These are phyloP conservation scores for Mythimna ferrago DNA, from an alignment of 2,888 invertebrate genomes.

Conservation along the genomic window DNA sequence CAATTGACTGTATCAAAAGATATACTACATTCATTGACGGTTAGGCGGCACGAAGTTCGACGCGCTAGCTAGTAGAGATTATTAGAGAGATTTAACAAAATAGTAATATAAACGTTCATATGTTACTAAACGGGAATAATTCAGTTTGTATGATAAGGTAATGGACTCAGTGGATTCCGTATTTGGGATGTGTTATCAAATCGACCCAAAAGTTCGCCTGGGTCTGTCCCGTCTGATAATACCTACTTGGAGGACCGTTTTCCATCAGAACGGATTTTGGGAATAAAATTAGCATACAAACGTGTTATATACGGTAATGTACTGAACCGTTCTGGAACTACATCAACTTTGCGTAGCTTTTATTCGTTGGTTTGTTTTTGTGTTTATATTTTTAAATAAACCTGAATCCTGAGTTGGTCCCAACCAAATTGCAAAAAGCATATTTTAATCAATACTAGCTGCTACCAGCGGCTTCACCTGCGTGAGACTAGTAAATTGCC, in stretches of 20 bases:
- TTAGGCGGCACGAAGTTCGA: too few relatives aligned
- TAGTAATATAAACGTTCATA: slow-evolving; percentile 41
- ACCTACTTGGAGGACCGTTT: slow-evolving; percentile 79
- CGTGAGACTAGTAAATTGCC: too few relatives aligned
- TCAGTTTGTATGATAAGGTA: slow-evolving; percentile 78
- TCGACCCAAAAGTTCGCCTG: slow-evolving; percentile 86
- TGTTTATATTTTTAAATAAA: slow-evolving; percentile 6
- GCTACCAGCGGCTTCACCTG: too few relatives aligned
- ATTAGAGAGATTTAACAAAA: slow-evolving; percentile 38
- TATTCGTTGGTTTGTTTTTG: slow-evolving; percentile 47
- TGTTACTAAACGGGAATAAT: slow-evolving; percentile 69
- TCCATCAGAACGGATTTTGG: slow-evolving; percentile 85
- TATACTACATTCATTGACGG: too few relatives aligned
- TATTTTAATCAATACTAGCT: too few relatives aligned
- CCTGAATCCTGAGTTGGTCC: not conserved
- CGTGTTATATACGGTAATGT: slow-evolving; percentile 83
- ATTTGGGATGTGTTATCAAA: slow-evolving; percentile 82
- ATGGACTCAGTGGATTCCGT: slow-evolving; percentile 71
- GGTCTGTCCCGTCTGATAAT: slow-evolving; percentile 77
- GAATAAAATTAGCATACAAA: slow-evolving; percentile 88
- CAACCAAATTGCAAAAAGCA: too few relatives aligned
- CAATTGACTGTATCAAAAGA: too few relatives aligned
- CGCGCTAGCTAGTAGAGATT: not conserved
- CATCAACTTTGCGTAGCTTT: slow-evolving; percentile 62
- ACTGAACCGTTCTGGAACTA: slow-evolving; percentile 78